These are phyloP conservation scores for Anoura caudifer DNA, from an alignment of 2,113 vertebrate species.

Conservation along the genomic window DNA sequence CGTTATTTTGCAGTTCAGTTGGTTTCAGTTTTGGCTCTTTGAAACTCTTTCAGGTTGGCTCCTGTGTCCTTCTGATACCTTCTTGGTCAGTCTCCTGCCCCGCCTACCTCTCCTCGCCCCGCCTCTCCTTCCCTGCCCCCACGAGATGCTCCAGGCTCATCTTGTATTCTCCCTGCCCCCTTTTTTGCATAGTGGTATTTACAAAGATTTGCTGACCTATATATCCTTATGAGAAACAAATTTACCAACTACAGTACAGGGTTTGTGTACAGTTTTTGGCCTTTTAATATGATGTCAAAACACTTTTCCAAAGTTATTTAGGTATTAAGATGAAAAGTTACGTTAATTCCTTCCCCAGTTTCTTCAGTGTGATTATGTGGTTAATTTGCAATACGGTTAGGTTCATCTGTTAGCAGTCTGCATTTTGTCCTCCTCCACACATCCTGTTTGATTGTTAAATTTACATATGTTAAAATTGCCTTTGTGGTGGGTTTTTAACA, in stretches of 20 bases:
- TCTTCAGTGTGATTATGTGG: not conserved
- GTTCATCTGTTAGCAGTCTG: not conserved
- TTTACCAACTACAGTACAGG: not conserved
- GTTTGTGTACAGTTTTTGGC: not conserved
- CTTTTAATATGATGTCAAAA: not conserved
- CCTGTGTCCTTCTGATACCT: not conserved
- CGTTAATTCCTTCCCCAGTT: not conserved
- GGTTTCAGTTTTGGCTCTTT: not conserved
- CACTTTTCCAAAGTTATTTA: not conserved
- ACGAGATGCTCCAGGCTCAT: not conserved
- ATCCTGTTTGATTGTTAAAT: constrained; percentile 37
- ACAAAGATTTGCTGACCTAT: not conserved
- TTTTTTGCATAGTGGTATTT: not conserved
- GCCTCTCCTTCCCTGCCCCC: not conserved
- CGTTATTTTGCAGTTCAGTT: not conserved
- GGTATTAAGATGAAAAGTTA: not conserved
- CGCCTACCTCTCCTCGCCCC: not conserved
- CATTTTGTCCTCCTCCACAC: constrained; percentile 29
- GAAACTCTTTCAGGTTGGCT: not conserved
- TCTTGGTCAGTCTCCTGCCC: not conserved
- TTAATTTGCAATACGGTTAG: not conserved
- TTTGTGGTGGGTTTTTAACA: constrained; percentile 27
- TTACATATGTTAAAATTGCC: constrained; percentile 52
- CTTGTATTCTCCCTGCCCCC: not conserved
- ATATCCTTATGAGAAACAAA: not conserved